Conservation (phyloP, 2,797 vertebrate species). For the Pangasius sanitwongsei region DNA sequence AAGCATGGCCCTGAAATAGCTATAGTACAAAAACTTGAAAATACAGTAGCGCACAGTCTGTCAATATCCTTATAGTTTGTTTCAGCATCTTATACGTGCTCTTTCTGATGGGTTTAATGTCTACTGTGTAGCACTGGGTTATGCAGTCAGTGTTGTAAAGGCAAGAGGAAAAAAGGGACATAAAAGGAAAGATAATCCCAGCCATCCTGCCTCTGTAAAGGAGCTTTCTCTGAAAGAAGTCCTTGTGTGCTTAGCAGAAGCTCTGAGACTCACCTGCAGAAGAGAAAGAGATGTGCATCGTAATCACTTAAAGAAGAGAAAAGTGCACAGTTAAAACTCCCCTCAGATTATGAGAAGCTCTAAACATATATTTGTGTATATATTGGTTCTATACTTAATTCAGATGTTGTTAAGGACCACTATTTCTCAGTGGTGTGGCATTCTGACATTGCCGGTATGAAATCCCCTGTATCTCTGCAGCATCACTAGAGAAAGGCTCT, state of each 20-base stretch:
- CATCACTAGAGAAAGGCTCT: neutral
- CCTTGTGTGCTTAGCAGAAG: slow-evolving; percentile 55
- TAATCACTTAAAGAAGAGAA: slow-evolving; percentile 55
- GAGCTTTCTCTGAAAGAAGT: slow-evolving; percentile 54
- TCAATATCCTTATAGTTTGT: slow-evolving; percentile 11
- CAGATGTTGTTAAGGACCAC: neutral
- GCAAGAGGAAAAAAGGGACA: slow-evolving; percentile 47
- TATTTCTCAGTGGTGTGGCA: neutral
- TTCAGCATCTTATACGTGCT: slow-evolving; percentile 27
- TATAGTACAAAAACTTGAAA: neutral
- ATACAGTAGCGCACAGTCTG: slow-evolving; percentile 7
- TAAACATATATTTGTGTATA: neutral
- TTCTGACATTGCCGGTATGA: neutral
- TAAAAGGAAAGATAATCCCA: slow-evolving; percentile 59
- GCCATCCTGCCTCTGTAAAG: slow-evolving; percentile 53
- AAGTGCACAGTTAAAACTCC: slow-evolving; percentile 44
- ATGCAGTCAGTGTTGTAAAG: slow-evolving; percentile 30
- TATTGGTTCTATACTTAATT: slow-evolving; percentile 17
- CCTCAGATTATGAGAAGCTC: slow-evolving; percentile 4
- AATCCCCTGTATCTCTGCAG: neutral
- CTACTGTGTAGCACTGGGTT: slow-evolving; percentile 18
- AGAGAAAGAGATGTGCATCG: slow-evolving; percentile 59
- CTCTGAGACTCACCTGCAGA: slow-evolving; percentile 55
- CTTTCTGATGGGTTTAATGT: slow-evolving; percentile 30
- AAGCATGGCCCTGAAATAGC: neutral